Conservation (phyloP, 2,113 vertebrate species). For the Zosterops hypoxanthus region DNA sequence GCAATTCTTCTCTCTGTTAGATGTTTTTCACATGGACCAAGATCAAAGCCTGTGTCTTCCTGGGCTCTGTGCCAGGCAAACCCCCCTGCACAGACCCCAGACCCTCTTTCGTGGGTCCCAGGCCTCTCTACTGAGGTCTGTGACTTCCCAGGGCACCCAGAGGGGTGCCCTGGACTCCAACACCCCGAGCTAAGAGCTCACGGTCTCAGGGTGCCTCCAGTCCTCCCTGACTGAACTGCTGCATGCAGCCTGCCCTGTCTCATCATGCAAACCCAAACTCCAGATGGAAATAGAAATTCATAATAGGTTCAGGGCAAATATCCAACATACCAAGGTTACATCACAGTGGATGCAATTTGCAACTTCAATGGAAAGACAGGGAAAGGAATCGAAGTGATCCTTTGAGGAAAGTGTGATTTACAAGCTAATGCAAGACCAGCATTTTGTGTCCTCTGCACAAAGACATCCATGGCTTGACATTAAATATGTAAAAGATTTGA, state of each 20-base stretch:
- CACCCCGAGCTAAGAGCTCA: not conserved
- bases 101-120: too few species aligned
- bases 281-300: conserved; percentile 12
- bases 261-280: not conserved
- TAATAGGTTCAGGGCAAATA: conserved; percentile 6
- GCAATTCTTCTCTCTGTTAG: too few species aligned
- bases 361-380: not conserved
- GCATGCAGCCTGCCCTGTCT: not conserved
- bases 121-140: too few species aligned
- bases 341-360: not conserved
- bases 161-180: not conserved
- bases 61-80: too few species aligned
- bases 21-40: too few species aligned
- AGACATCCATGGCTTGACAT: not conserved
- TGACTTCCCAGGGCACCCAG: too few species aligned
- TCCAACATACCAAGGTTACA: not conserved
- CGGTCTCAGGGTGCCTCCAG: not conserved
- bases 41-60: too few species aligned
- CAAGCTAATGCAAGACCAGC: not conserved
- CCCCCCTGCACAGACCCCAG: too few species aligned
- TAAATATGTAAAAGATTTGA: not conserved
- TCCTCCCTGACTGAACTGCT: not conserved
- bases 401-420: conserved; percentile 10
- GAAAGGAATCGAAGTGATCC: not conserved
- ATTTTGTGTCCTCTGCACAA: not conserved